These are phyloP conservation scores for Sebastes iracundus DNA, from an alignment of 2,797 vertebrate species.

Conservation along the genomic window DNA sequence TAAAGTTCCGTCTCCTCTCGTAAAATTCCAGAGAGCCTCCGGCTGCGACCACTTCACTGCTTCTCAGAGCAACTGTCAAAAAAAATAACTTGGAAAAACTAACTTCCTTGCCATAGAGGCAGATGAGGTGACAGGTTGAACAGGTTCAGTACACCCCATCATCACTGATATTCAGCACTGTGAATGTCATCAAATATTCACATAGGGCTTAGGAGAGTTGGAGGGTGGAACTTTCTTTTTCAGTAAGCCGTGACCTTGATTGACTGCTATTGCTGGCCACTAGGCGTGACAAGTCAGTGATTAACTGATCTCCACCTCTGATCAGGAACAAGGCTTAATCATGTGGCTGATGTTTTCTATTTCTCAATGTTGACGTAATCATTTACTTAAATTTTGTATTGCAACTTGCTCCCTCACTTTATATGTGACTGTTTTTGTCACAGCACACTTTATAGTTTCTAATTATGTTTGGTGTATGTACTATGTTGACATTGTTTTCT, in stretches of 20 bases:
- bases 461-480: background rate
- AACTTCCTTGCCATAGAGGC: background rate
- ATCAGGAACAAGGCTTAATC: background rate
- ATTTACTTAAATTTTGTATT: background rate
- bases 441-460: background rate
- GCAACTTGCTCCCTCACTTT: background rate
- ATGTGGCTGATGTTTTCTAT: background rate
- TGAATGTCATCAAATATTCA: no score
- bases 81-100: no score
- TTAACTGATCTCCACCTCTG: background rate
- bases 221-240: background rate
- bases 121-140: background rate
- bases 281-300: background rate
- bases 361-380: background rate
- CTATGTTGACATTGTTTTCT: background rate
- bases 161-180: no score
- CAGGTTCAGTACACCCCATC: background rate
- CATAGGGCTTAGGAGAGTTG: background rate
- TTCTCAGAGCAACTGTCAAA: no score
- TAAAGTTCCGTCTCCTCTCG: no score
- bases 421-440: background rate
- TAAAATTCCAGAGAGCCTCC: no score
- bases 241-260: background rate
- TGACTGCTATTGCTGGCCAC: background rate
- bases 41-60: no score